A percentile compares a stretch with the other conserved stretches of the same genome.
phyloP scores from a whole-genome alignment of 64 coral and sea anemone species.

The Stichodactyla helianthus region DNA sequence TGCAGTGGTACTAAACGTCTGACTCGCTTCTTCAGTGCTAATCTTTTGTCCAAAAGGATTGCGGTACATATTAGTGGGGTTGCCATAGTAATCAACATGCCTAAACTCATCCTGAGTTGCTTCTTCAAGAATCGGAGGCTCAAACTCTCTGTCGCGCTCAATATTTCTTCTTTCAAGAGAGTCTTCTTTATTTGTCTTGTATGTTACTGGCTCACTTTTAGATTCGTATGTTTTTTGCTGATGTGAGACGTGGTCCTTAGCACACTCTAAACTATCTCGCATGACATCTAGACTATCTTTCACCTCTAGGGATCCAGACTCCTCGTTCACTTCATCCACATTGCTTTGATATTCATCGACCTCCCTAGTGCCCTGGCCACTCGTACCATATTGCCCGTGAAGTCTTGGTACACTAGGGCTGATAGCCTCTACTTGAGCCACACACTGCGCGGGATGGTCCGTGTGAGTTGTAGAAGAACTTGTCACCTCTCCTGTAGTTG shows the following conservation, averaged over 20 bases:
- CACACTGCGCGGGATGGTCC: slow-evolving; percentile 2
- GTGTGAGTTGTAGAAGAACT: slow-evolving; percentile 3
- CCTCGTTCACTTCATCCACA: not conserved
- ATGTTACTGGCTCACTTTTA: not conserved
- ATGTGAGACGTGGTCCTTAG: not conserved
- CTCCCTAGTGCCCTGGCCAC: not conserved
- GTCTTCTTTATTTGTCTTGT: not conserved
- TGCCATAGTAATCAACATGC: slow-evolving; percentile 28
- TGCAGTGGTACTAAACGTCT: not conserved
- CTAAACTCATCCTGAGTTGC: not conserved
- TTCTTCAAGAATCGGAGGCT: not conserved
- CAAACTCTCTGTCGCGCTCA: not conserved
- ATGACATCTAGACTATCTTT: slow-evolving; percentile 14
- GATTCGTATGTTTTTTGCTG: not conserved
- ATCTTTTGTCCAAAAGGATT: slow-evolving; percentile 18
- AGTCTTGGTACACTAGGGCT: not conserved
- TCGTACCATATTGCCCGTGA: not conserved
- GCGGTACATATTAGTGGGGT: not conserved
- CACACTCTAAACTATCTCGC: not conserved
- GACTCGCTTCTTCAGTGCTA: slow-evolving; percentile 4
- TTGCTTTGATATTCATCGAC: not conserved
- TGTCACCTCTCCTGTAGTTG: not conserved
- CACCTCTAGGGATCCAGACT: not conserved
- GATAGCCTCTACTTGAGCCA: not conserved
- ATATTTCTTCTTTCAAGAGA: not conserved